A percentile compares a stretch with the other conserved stretches of the same genome.
Evolutionary conservation across 2,113 vertebrate species (phyloP).

Genomic region (Marmota flaviventris): DNA sequence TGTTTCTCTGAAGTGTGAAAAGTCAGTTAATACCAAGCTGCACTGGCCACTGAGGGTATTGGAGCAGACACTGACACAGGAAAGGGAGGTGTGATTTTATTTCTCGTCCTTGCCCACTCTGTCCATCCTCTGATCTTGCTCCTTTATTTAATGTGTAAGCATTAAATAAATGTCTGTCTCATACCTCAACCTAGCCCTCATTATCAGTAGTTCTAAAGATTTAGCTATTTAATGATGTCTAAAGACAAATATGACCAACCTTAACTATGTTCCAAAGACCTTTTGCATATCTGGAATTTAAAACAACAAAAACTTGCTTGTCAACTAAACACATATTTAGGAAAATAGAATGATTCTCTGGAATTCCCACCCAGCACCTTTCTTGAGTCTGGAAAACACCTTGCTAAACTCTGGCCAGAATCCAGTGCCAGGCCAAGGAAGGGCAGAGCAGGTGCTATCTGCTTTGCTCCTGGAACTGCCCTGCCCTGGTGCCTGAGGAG

Average conservation of each 20-base stretch:
- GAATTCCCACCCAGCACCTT: neutral
- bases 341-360: neutral
- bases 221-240: neutral
- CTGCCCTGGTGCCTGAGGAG: neutral
- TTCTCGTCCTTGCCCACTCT: neutral
- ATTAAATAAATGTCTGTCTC: neutral
- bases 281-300: constrained; percentile 15
- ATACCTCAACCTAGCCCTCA: neutral
- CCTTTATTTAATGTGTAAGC: neutral
- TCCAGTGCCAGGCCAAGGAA: neutral
- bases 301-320: neutral
- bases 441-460: neutral
- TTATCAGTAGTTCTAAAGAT: neutral
- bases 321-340: neutral
- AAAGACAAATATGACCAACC: neutral
- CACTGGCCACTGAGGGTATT: neutral
- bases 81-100: accelerated
- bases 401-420: neutral
- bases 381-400: neutral
- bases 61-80: neutral
- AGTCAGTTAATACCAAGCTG: neutral
- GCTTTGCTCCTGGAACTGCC: neutral
- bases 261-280: neutral
- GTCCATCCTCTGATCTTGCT: neutral
- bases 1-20: neutral